Conservation (phyloP, 1,140 invertebrate species). For the Procambarus virginalis region DNA sequence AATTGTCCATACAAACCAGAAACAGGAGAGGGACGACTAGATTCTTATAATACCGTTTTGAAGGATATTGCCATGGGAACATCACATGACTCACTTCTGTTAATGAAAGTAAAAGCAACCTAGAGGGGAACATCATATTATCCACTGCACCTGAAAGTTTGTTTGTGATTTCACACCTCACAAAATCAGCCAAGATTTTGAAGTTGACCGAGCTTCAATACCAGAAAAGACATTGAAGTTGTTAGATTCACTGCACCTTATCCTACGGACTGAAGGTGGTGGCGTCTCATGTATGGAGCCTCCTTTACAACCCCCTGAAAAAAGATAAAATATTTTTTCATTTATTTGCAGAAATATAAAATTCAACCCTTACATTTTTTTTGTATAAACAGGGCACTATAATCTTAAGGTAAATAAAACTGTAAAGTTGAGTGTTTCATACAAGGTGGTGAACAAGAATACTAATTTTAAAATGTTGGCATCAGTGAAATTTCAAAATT, state of each 20-base stretch:
- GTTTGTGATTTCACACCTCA: not conserved
- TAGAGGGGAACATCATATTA: not conserved
- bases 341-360: too few species aligned
- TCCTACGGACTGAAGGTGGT: not conserved
- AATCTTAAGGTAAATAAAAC: too few species aligned
- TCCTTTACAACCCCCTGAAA: not conserved
- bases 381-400: too few species aligned
- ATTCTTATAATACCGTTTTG: conserved; percentile 1
- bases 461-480: too few species aligned
- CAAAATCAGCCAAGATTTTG: not conserved
- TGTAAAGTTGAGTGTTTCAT: too few species aligned
- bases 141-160: conserved; percentile 9
- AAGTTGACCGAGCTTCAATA: not conserved
- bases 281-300: not conserved
- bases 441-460: too few species aligned
- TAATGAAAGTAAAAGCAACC: not conserved
- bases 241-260: not conserved
- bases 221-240: not conserved
- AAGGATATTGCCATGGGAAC: not conserved
- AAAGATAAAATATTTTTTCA: not conserved
- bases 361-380: too few species aligned
- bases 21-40: not conserved
- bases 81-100: not conserved
- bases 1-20: conserved; percentile 15
- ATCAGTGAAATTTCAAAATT: too few species aligned